Percentiles rank a stretch among this genome's conserved stretches.
phyloP scores from a whole-genome alignment of 2,888 invertebrate species.

The Idaea dimidiata region DNA sequence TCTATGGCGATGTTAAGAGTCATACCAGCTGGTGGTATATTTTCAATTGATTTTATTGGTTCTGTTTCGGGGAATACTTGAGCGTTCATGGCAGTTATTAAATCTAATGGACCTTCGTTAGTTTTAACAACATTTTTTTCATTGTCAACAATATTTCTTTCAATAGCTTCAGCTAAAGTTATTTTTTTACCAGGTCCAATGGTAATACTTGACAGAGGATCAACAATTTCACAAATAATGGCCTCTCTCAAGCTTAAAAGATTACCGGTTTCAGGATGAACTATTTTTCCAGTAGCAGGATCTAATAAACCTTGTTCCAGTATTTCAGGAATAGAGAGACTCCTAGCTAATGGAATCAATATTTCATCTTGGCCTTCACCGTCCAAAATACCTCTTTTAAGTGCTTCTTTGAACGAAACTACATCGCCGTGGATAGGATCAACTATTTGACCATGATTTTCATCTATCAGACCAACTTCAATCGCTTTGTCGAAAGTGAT shows the following conservation, averaged over 20 bases:
- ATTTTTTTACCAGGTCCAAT: conserved; percentile 83
- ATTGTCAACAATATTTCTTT: conserved; percentile 85
- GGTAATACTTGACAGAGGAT: conserved; percentile 87
- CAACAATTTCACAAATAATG: conserved; percentile 92
- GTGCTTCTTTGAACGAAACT: conserved; percentile 90
- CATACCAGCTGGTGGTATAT: conserved; percentile 90
- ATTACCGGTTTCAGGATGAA: conserved; percentile 93
- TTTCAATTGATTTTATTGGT: conserved; percentile 54
- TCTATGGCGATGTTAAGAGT: conserved; percentile 90
- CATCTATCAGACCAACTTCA: conserved; percentile 84
- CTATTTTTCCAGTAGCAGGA: conserved; percentile 85
- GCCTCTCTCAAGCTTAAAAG: conserved; percentile 90
- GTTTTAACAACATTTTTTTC: conserved; percentile 85
- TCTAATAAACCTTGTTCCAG: conserved; percentile 93
- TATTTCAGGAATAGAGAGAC: conserved; percentile 91
- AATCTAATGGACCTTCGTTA: conserved; percentile 81
- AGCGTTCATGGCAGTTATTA: conserved; percentile 86
- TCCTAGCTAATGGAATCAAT: conserved; percentile 89
- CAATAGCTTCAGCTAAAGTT: conserved; percentile 89
- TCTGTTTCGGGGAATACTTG: conserved; percentile 81
- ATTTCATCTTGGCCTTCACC: conserved; percentile 87
- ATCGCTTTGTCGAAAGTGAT: conserved; percentile 89
- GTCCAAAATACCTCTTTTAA: conserved; percentile 90
- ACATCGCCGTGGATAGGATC: conserved; percentile 92
- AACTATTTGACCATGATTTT: conserved; percentile 87